Evolutionary conservation across 2,888 invertebrate species (phyloP).

Genomic region (Syrista parreyssii): DNA sequence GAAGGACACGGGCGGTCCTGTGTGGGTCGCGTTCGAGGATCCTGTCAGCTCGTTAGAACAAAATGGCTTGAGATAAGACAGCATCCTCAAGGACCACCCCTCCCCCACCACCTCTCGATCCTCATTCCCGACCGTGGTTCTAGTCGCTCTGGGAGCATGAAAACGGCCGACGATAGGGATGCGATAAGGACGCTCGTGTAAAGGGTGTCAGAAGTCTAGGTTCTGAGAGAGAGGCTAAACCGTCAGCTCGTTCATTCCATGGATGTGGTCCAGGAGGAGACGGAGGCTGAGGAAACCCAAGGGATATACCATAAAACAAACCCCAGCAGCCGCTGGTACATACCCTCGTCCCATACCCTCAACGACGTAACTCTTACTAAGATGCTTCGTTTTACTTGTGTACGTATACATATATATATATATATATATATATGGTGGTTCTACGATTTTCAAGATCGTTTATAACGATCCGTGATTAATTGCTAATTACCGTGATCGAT

Average conservation of each 20-base stretch:
- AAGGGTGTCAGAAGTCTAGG: constrained; percentile 31
- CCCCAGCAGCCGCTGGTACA: constrained; percentile 12
- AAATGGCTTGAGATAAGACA: constrained; percentile 37
- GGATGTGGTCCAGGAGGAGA: too few relatives aligned
- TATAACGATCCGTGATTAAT: constrained; percentile 45
- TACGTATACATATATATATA: too few relatives aligned
- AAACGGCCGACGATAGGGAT: constrained; percentile 29
- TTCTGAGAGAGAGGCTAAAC: too few relatives aligned
- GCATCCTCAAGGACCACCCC: too few relatives aligned
- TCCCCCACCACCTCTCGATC: not conserved
- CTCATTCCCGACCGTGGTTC: not conserved
- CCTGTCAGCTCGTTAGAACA: constrained; percentile 45
- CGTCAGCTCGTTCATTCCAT: too few relatives aligned
- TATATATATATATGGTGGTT: not conserved
- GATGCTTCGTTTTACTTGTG: too few relatives aligned
- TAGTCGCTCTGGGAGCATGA: not conserved
- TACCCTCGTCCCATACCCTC: too few relatives aligned
- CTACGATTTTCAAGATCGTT: constrained; percentile 14
- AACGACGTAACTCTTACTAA: too few relatives aligned
- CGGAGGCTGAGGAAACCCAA: constrained; percentile 23
- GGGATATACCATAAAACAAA: constrained; percentile 36
- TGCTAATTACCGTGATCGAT: constrained; percentile 48
- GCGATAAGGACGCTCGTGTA: constrained; percentile 18
- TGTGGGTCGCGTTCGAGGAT: constrained; percentile 30
- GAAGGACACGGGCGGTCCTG: not conserved